Conservation (phyloP, 2,113 vertebrate genomes). For the Dicerorhinus sumatrensis region DNA sequence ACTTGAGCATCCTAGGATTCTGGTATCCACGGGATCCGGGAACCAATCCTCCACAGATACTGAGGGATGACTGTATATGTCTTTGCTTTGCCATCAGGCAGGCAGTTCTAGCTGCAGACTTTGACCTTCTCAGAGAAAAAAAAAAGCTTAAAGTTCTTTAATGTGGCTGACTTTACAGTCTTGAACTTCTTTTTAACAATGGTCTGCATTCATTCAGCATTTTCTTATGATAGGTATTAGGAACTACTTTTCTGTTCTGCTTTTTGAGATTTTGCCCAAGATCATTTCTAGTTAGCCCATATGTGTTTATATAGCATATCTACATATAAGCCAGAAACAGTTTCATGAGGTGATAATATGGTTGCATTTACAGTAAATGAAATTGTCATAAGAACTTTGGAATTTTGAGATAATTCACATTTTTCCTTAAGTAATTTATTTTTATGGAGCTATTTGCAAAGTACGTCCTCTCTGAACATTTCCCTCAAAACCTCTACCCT, state of each 20-base stretch:
- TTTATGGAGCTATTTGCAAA: neutral
- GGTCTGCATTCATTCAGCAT: neutral
- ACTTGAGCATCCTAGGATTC: no score
- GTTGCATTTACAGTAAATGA: neutral
- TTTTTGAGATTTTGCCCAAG: neutral
- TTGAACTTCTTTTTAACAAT: conserved; percentile 16
- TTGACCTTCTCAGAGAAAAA: neutral
- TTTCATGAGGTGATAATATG: neutral
- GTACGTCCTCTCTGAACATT: conserved; percentile 19
- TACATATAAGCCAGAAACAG: neutral
- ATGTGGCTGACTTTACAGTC: neutral
- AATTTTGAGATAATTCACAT: conserved; percentile 8
- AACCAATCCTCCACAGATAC: no score
- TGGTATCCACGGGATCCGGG: no score
- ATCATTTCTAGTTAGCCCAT: neutral
- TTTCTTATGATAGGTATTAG: neutral
- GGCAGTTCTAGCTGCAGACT: neutral
- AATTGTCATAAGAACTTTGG: neutral
- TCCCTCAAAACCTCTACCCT: neutral
- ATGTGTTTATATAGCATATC: neutral
- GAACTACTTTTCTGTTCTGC: neutral
- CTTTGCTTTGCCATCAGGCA: neutral
- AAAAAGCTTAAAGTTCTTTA: neutral
- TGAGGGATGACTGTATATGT: neutral
- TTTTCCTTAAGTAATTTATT: neutral